Percentiles rank a stretch among this genome's conserved stretches.
Evolutionary conservation across 2,797 vertebrate genomes (phyloP).

Genomic region (Pipistrellus pygmaeus): DNA sequence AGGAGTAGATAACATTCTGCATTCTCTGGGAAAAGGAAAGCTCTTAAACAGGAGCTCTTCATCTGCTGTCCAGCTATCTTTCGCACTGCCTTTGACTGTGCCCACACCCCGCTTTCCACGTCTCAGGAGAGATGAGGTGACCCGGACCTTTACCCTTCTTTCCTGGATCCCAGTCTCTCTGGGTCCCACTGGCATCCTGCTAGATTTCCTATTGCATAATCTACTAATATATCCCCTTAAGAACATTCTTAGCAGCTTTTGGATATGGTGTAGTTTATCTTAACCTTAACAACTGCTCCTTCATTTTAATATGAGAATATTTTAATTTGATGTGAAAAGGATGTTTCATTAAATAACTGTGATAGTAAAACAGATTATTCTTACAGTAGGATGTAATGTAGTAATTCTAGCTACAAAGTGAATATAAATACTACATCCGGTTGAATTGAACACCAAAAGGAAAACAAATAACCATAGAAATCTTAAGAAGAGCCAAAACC

Average conservation of each 20-base stretch:
- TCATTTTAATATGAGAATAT: slow-evolving; percentile 21
- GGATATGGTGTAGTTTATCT: background rate
- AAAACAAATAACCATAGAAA: slow-evolving; percentile 21
- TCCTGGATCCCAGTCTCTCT: background rate
- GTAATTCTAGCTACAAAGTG: slow-evolving; percentile 11
- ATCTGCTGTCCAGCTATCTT: background rate
- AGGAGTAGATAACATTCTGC: background rate
- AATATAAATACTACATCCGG: background rate
- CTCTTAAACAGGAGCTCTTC: background rate
- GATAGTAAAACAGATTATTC: slow-evolving; percentile 15
- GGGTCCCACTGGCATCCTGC: background rate
- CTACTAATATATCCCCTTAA: background rate
- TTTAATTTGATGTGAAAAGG: slow-evolving; percentile 23
- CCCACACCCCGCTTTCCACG: background rate
- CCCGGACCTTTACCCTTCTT: background rate
- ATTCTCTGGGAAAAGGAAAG: background rate
- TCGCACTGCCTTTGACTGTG: background rate
- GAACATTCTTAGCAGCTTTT: slow-evolving; percentile 19
- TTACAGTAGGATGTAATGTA: background rate
- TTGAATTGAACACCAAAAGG: background rate
- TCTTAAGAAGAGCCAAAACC: background rate
- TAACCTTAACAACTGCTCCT: slow-evolving; percentile 23
- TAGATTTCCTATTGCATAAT: background rate
- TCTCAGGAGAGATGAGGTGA: background rate
- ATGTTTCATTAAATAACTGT: background rate